Percentiles rank a stretch among this genome's conserved stretches.
These are phyloP conservation scores for Pollachius pollachius DNA, from an alignment of 2,113 vertebrate genomes.

Conservation along the genomic window DNA sequence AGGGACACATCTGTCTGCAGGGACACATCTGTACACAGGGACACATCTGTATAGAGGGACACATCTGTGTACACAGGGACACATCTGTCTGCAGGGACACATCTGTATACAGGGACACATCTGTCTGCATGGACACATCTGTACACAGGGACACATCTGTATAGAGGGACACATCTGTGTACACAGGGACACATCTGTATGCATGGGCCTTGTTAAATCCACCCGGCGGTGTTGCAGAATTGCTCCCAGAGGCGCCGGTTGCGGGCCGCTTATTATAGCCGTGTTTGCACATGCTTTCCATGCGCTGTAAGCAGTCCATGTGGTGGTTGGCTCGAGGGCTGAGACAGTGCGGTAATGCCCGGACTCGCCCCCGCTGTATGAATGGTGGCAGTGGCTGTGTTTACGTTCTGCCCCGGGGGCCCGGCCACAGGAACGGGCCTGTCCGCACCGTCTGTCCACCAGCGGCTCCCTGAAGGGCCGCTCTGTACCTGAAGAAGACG, in stretches of 20 bases:
- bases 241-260: slow-evolving; percentile 44
- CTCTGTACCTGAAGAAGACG: slow-evolving; percentile 20
- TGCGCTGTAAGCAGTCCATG: slow-evolving; percentile 71
- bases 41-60: no score
- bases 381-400: slow-evolving; percentile 56
- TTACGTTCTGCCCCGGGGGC: slow-evolving; percentile 46
- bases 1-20: background rate
- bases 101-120: background rate
- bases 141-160: background rate
- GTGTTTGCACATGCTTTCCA: slow-evolving; percentile 72
- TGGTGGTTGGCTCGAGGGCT: slow-evolving; percentile 58
- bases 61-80: background rate
- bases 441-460: slow-evolving; percentile 42
- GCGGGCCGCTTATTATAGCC: slow-evolving; percentile 48
- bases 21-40: background rate
- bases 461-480: slow-evolving; percentile 40
- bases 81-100: no score
- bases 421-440: slow-evolving; percentile 50
- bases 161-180: background rate
- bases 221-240: slow-evolving; percentile 51
- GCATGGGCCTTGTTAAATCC: slow-evolving; percentile 14
- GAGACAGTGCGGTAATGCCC: slow-evolving; percentile 66
- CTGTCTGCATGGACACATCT: background rate
- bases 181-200: background rate
- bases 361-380: slow-evolving; percentile 59